Base-by-base conservation (phyloP, 2,888 invertebrate species). In the Acronicta leporina region DNA sequence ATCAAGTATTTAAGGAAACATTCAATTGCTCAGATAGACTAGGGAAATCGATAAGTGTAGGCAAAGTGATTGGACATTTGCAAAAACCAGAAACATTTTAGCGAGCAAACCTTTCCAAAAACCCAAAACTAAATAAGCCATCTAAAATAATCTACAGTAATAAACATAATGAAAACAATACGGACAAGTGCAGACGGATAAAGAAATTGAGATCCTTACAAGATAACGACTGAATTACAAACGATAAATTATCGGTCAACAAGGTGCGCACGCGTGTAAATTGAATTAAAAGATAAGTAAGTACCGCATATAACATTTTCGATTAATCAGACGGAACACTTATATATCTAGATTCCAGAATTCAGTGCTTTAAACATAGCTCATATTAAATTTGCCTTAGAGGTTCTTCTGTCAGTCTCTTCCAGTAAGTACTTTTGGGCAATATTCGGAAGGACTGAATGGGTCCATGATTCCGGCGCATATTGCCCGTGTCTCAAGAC, bases 211-310 rank as follows among this genome's bases (percentile, higher is more conserved):
- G 88, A 91, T 91, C 80, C 79, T 80, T 77, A 81, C 71, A 75
- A 78, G 89, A 89, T 91, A 91, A 82, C 72, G 27, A 68, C 70
- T 80, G 83, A 86, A 83, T 87, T 86, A 89, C 86, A 79, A 84
- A 67, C 84, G 80, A 90, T 91, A 90, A 88, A 90, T 90, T 83
- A 87, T 83, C 79, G 79, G 84, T 86, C 82, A 87, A 89, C 87
- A 86, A 83, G 86, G 76, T 71, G 63, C 71, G 81, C 84, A 88
- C 82, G 81, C 82, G 84, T 90, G 88, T 90, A 91, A 90, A 91
- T 91, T 91, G 87, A 92, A 92, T 92, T 91, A 90, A 88, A 87
- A 90, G 91, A 92, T 92, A 92, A 89, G 85, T 84, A 50, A 49
- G 52, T 73, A 80, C 82, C 78, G 82, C 78, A 80, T 62, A 84